Evolutionary conservation across 1,140 invertebrate genomes (phyloP), one percentile per base, ranked within the genome.

Genomic region (Hyphantria cunea): DNA sequence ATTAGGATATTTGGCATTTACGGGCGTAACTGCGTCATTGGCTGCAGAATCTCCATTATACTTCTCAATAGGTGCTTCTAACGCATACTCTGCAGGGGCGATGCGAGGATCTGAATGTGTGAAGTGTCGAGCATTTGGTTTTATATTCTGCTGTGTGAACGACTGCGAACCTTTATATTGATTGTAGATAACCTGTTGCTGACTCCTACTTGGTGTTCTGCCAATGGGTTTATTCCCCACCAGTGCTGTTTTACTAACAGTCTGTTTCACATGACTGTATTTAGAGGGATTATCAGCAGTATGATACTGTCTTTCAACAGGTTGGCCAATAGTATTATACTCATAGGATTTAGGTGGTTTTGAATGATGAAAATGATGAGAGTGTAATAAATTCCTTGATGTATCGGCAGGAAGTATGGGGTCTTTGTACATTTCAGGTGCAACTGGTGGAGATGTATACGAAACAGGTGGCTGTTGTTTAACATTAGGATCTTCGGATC

Each of bases 111-210:
- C 82, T 6, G 86, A 89, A 50, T 68, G 44, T n/a, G 77, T 76
- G 8, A 14, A 51, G 52, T 52, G 68, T 25, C 77, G 52, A 9
- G 15, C 45, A 61, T 64, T 50, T 17, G 70, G 50, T 52, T 48
- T 71, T 0, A 85, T 59, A 47, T 80, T 87, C 53, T 89, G 83
- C 12, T 84, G 80, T 0, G 83, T 88, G 25, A 63, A 78, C 6
- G 83, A 86, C 10, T 85, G 83, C 0, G 85, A 88, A 5, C 81
- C 84, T 58, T 84, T 88, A 50, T 87, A 90, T 48, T 84, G 78
- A 13, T 86, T 84, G 42, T 90, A 88, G 9, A 90, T 73, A 31
- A 83, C 79, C 59, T 85, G 85, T 33, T 88, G 72, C 53, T 88
- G 85, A 72, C 50, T 81, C 58, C 68, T 84, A 55, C 83, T 87